phyloP scores from a whole-genome alignment of 2,888 invertebrate genomes.

The Balanococcus diminutus region DNA sequence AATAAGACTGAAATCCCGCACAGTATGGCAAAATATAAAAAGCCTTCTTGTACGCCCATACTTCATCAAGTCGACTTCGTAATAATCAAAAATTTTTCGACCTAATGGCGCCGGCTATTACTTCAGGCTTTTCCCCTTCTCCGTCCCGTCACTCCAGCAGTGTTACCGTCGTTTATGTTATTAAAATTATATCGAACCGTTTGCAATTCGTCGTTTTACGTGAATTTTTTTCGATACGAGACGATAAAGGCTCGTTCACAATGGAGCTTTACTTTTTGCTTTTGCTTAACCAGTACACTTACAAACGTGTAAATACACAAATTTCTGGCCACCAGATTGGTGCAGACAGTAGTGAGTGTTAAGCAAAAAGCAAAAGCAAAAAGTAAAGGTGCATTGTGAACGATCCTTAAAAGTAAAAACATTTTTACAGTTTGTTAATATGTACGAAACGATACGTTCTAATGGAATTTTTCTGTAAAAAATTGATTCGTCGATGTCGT shows the following conservation, averaged over 20 bases:
- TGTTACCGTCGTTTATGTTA: not conserved
- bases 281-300: too few species aligned
- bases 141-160: not conserved
- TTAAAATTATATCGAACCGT: constrained; percentile 5
- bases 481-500: not conserved
- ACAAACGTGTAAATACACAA: too few species aligned
- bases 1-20: not conserved
- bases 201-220: not conserved
- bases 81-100: constrained; percentile 18
- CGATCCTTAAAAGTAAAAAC: too few species aligned
- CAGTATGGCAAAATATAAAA: not conserved
- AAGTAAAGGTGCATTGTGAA: too few species aligned
- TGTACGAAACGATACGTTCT: not conserved
- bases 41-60: not conserved
- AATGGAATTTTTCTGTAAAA: constrained; percentile 12
- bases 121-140: not conserved
- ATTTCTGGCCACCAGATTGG: too few species aligned
- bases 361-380: not conserved
- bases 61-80: constrained; percentile 19
- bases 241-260: not conserved
- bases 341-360: too few species aligned
- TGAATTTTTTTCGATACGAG: not conserved
- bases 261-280: too few species aligned
- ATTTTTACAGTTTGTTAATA: not conserved
- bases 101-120: not conserved